Conservation (phyloP, 2,113 vertebrate species). For the Saguinus midas region DNA sequence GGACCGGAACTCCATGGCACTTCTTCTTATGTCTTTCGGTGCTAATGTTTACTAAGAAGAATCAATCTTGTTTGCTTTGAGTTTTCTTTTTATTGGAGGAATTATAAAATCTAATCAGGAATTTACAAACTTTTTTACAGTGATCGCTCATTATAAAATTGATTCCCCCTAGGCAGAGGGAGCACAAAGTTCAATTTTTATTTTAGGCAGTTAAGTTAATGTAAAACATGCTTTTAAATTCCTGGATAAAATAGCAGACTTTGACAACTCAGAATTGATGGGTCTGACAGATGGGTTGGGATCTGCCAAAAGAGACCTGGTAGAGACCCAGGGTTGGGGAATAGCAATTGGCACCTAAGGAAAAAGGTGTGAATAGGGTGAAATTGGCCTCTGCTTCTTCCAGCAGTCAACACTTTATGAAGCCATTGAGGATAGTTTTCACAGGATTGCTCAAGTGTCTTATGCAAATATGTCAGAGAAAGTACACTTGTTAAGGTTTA, state of each 20-base stretch:
- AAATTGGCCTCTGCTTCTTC: background rate
- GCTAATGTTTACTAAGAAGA: background rate
- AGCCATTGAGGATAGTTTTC: background rate
- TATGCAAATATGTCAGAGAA: background rate
- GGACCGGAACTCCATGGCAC: accelerated
- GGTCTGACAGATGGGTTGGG: background rate
- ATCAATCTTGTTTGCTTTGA: background rate
- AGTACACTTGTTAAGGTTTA: background rate
- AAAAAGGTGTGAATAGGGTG: no score
- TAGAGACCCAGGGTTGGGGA: background rate
- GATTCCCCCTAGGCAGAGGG: background rate
- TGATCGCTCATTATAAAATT: background rate
- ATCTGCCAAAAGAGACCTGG: background rate
- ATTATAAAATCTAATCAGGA: background rate
- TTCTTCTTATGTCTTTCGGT: background rate
- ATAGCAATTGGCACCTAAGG: background rate
- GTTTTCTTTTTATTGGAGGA: background rate
- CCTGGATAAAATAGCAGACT: background rate
- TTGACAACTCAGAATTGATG: background rate
- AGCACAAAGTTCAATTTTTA: background rate
- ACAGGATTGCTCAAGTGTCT: background rate
- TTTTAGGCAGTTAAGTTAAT: background rate
- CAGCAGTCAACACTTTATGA: background rate
- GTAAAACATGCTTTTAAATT: background rate
- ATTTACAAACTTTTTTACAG: background rate